A percentile compares a stretch with the other conserved stretches of the same genome.
Evolutionary conservation across 2,113 vertebrate genomes (phyloP).

Genomic region (Catharus bicknelli): DNA sequence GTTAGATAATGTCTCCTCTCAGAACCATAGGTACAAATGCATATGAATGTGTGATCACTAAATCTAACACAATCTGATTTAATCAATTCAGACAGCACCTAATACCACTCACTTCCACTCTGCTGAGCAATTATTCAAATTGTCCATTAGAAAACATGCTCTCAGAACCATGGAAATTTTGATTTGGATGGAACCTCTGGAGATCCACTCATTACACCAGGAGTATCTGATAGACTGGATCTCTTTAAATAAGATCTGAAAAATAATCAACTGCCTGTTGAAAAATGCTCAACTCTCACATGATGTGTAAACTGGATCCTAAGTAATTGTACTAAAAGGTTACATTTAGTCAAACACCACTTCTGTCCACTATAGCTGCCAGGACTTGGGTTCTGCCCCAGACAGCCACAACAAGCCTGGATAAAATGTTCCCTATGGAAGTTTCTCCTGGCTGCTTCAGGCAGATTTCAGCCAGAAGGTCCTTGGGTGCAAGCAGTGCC

Average conservation of each 20-base stretch:
- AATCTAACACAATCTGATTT: neutral
- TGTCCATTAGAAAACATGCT: neutral
- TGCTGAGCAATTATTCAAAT: neutral
- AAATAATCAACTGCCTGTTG: neutral
- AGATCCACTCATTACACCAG: neutral
- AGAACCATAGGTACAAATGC: neutral
- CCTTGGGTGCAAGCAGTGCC: too few species aligned
- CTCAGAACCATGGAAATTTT: neutral
- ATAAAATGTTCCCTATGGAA: too few species aligned
- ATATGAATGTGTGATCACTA: neutral
- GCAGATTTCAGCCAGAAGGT: too few species aligned
- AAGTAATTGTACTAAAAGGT: neutral
- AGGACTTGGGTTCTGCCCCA: too few species aligned
- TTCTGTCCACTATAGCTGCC: neutral
- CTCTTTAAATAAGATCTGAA: neutral
- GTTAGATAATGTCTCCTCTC: neutral
- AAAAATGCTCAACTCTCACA: neutral
- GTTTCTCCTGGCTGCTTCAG: too few species aligned
- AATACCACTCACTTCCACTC: neutral
- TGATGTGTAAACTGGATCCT: neutral
- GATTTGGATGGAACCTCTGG: neutral
- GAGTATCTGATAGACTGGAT: accelerated
- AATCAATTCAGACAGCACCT: neutral
- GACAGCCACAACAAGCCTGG: too few species aligned
- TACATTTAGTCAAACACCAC: neutral